These are phyloP conservation scores for Tuberolachnus salignus DNA, from an alignment of 2,888 invertebrate species.

Conservation along the genomic window DNA sequence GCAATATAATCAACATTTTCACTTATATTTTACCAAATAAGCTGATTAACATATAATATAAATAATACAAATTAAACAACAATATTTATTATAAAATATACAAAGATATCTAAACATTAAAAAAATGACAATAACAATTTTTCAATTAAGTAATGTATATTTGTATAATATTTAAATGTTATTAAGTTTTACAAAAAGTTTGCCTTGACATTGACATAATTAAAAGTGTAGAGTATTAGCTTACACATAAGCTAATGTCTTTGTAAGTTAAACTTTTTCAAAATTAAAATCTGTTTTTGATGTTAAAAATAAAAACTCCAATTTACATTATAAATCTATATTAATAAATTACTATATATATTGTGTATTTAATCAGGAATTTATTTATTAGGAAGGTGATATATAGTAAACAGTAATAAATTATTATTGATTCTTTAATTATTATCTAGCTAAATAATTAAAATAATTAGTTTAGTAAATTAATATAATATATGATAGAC, in stretches of 20 bases:
- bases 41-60: conserved; percentile 1
- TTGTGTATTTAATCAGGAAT: too few relatives aligned
- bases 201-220: background rate
- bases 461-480: background rate
- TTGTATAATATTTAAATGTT: background rate
- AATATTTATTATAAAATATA: background rate
- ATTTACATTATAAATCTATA: background rate
- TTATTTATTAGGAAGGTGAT: too few relatives aligned
- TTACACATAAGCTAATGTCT: too few relatives aligned
- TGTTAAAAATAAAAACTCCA: background rate
- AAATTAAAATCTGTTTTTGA: background rate
- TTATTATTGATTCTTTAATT: background rate
- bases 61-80: background rate
- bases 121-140: background rate
- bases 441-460: background rate
- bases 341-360: background rate
- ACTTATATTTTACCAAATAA: background rate
- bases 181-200: background rate
- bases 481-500: background rate
- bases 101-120: too few relatives aligned
- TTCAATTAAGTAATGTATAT: background rate
- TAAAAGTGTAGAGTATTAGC: too few relatives aligned
- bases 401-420: too few relatives aligned
- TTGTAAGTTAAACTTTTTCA: too few relatives aligned
- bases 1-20: background rate